phyloP scores from a whole-genome alignment of 2,888 invertebrate species.

The Taenaris catops region DNA sequence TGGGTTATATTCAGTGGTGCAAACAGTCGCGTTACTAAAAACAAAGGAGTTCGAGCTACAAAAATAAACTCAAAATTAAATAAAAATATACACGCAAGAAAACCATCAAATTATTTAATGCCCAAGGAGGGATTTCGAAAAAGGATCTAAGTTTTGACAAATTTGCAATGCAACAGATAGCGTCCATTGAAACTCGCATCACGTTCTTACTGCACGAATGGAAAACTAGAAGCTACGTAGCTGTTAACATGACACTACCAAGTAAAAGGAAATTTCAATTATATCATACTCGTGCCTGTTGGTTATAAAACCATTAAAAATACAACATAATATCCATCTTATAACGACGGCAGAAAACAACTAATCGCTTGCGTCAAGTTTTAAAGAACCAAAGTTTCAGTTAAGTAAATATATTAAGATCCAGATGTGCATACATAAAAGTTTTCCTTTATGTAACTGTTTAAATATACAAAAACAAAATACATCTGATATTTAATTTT shows the following conservation, averaged over 20 bases:
- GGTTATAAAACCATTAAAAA: not conserved
- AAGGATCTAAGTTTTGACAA: constrained; percentile 1
- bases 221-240: constrained; percentile 9
- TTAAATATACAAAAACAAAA: too few relatives aligned
- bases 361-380: not conserved
- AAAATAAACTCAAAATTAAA: too few relatives aligned
- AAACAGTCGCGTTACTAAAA: too few relatives aligned
- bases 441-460: too few relatives aligned
- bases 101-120: too few relatives aligned
- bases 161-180: constrained; percentile 6
- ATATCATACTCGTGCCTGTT: constrained; percentile 3
- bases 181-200: constrained; percentile 8
- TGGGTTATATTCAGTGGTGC: too few relatives aligned
- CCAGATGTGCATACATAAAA: too few relatives aligned
- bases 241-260: constrained; percentile 9
- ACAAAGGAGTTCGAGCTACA: too few relatives aligned
- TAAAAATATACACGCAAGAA: too few relatives aligned
- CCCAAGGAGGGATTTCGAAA: too few relatives aligned
- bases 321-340: not conserved
- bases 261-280: constrained; percentile 13
- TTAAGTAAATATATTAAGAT: constrained; percentile 6
- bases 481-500: too few relatives aligned
- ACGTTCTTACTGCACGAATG: constrained; percentile 10
- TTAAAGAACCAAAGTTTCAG: constrained; percentile 2
- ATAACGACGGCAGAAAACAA: not conserved